Evolutionary conservation across 2,797 vertebrate genomes (phyloP).

Genomic region (Galaxias olidus): DNA sequence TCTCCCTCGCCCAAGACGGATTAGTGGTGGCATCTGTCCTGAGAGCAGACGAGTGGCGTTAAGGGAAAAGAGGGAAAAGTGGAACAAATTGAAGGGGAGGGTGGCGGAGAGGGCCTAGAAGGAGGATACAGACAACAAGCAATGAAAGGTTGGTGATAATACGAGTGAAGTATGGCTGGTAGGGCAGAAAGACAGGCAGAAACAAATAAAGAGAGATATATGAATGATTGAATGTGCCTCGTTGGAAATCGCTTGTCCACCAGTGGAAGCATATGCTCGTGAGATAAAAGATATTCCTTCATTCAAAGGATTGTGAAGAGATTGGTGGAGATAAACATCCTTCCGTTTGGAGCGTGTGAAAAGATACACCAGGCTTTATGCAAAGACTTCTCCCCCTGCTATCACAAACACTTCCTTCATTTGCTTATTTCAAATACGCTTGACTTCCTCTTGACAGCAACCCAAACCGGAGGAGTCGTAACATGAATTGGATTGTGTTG

Average conservation of each 20-base stretch:
- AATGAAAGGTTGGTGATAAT: background rate
- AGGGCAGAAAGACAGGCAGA: background rate
- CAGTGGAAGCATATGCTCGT: conserved; percentile 14
- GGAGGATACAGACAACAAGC: background rate
- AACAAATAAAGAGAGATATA: background rate
- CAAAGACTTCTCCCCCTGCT: conserved; percentile 9
- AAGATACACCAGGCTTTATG: conserved; percentile 15
- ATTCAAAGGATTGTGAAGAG: too few species aligned
- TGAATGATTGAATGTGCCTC: background rate
- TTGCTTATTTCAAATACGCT: background rate
- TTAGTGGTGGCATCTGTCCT: conserved; percentile 25
- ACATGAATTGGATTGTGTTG: too few species aligned
- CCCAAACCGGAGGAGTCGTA: too few species aligned
- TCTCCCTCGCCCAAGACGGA: conserved; percentile 10
- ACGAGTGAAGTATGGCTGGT: background rate
- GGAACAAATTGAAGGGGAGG: background rate
- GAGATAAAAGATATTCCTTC: conserved; percentile 21
- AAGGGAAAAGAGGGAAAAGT: background rate
- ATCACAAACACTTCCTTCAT: conserved; percentile 14
- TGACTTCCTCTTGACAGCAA: background rate
- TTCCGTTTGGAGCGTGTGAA: conserved; percentile 22
- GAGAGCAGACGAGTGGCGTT: conserved; percentile 5
- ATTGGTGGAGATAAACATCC: conserved; percentile 30
- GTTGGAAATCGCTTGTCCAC: conserved; percentile 14
- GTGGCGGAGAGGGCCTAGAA: background rate